These are phyloP conservation scores for Phrynosoma platyrhinos DNA, from an alignment of 2,113 vertebrate species.

Conservation along the genomic window DNA sequence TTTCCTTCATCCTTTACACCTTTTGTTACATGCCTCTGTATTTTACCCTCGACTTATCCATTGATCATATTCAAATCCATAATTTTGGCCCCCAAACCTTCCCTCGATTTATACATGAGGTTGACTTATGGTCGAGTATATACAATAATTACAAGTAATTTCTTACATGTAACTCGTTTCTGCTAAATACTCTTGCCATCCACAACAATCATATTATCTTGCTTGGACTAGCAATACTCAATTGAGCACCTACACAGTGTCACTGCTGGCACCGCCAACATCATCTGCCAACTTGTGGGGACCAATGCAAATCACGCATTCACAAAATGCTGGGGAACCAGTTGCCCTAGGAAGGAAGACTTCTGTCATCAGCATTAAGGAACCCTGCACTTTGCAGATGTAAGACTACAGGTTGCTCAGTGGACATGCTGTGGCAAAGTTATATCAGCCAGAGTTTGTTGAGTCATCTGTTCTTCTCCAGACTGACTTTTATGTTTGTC, in stretches of 20 bases:
- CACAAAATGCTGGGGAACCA: background rate
- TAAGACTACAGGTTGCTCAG: background rate
- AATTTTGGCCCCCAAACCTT: no score
- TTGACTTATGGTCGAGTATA: no score
- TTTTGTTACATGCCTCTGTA: no score
- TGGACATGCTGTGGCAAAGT: background rate
- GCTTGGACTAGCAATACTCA: background rate
- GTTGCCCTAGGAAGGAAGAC: background rate
- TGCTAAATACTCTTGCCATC: no score
- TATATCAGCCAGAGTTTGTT: background rate
- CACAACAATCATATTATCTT: background rate
- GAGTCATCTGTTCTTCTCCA: background rate
- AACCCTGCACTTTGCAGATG: background rate
- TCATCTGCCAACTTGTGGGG: background rate
- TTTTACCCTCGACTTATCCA: no score
- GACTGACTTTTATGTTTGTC: background rate
- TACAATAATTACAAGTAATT: background rate
- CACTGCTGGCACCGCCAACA: background rate
- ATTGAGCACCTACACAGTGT: background rate
- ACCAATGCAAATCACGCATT: background rate
- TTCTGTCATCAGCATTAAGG: no score
- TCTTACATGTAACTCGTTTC: background rate
- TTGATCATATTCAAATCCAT: no score
- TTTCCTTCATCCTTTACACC: no score
- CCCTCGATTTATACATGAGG: no score